A percentile compares a stretch with the other conserved stretches of the same genome.
Evolutionary conservation across 2,888 invertebrate species (phyloP).

Genomic region (Toxonevra muliebris): DNA sequence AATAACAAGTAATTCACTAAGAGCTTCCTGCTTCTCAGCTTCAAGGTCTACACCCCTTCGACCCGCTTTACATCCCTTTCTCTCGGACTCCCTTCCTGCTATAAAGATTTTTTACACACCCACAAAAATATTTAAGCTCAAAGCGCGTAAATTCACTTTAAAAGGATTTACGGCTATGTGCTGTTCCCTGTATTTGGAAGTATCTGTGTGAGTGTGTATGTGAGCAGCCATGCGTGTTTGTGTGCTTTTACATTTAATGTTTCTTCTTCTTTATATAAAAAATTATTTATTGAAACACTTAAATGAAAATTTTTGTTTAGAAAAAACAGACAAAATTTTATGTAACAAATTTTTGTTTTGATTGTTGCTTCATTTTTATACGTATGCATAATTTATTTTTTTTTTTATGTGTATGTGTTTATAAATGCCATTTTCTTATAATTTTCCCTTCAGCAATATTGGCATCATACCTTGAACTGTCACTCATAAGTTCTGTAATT

Average conservation of each 20-base stretch:
- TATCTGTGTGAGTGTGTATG: not conserved
- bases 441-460: no score
- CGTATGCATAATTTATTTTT: no score
- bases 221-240: not conserved
- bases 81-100: not conserved
- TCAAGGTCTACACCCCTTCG: not conserved
- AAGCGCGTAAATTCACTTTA: constrained; percentile 37
- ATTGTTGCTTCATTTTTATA: no score
- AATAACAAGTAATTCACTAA: not conserved
- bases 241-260: not conserved
- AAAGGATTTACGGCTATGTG: constrained; percentile 26
- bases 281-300: no score
- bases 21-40: not conserved
- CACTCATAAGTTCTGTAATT: no score
- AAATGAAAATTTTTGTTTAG: no score
- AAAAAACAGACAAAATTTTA: no score
- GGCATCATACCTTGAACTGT: no score
- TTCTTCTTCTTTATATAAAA: not conserved
- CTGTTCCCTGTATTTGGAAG: not conserved
- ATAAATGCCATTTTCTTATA: no score
- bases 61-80: not conserved
- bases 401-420: no score
- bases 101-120: not conserved
- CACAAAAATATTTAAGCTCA: constrained; percentile 10
- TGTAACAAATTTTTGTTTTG: no score